Conservation (phyloP, 2,797 vertebrate species). For the Emys orbicularis region DNA sequence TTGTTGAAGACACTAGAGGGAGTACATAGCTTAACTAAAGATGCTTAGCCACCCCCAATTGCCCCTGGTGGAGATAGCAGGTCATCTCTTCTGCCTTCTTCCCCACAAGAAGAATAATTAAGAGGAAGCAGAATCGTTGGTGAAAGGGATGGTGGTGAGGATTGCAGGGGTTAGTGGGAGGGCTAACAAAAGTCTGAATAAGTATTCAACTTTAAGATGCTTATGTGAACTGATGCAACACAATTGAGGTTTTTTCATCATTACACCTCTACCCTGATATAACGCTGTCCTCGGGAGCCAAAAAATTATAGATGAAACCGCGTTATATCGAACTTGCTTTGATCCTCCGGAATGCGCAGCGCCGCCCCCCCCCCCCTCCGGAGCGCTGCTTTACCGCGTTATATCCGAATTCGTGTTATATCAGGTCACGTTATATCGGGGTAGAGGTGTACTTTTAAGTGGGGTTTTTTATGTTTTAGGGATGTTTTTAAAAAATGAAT, state of each 20-base stretch:
- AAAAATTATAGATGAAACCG: too few relatives aligned
- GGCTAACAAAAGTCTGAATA: neutral
- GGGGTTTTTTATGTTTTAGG: neutral
- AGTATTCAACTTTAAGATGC: neutral
- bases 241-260: neutral
- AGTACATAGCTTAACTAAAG: neutral
- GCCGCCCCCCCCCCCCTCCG: too few relatives aligned
- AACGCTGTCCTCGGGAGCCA: too few relatives aligned
- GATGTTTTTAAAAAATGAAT: neutral
- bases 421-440: too few relatives aligned
- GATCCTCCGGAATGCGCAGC: too few relatives aligned
- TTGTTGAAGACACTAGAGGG: neutral
- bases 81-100: too few relatives aligned
- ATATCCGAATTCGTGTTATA: too few relatives aligned
- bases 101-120: neutral
- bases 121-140: neutral
- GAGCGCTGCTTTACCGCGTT: too few relatives aligned
- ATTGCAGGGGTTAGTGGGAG: fast-evolving
- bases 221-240: neutral
- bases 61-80: too few relatives aligned
- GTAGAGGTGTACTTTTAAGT: neutral
- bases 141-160: neutral
- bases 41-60: neutral
- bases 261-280: neutral
- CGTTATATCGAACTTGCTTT: too few relatives aligned